phyloP scores from a whole-genome alignment of 2,113 vertebrate genomes.

The Rynchops niger region DNA sequence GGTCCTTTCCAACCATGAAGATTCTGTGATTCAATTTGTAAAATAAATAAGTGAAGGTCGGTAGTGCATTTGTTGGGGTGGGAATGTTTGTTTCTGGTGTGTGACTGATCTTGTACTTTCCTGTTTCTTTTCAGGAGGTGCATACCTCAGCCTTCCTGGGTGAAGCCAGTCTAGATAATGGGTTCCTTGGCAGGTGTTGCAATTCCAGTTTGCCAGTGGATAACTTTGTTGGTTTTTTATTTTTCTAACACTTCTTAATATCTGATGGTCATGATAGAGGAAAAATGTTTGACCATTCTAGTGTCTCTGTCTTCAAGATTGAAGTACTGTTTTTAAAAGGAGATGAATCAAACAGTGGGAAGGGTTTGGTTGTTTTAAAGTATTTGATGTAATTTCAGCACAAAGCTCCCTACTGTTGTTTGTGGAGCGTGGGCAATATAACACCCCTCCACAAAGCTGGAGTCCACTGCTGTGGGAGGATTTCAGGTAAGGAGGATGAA shows the following conservation, averaged over 20 bases:
- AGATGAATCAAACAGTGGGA: background rate
- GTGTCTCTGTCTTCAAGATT: background rate
- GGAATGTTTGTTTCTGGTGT: background rate
- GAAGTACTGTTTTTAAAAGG: background rate
- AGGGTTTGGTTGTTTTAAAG: background rate
- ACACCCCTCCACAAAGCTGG: background rate
- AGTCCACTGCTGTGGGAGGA: accelerated
- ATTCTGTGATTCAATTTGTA: background rate
- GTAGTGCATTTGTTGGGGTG: background rate
- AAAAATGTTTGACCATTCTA: background rate
- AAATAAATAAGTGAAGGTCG: background rate
- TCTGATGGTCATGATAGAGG: background rate
- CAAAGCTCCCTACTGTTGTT: background rate
- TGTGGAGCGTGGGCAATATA: background rate
- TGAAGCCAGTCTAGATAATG: background rate
- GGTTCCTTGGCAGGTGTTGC: background rate
- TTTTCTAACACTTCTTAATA: background rate
- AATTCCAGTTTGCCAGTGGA: background rate
- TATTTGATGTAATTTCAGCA: background rate
- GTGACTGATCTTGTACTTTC: background rate
- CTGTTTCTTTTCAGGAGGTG: background rate
- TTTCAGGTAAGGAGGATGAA: background rate
- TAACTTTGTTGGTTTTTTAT: background rate
- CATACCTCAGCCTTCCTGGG: background rate
- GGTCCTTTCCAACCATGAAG: too few relatives aligned